Evolutionary conservation across 2,113 vertebrate genomes (phyloP).

Genomic region (Neodontobutis hainanensis): DNA sequence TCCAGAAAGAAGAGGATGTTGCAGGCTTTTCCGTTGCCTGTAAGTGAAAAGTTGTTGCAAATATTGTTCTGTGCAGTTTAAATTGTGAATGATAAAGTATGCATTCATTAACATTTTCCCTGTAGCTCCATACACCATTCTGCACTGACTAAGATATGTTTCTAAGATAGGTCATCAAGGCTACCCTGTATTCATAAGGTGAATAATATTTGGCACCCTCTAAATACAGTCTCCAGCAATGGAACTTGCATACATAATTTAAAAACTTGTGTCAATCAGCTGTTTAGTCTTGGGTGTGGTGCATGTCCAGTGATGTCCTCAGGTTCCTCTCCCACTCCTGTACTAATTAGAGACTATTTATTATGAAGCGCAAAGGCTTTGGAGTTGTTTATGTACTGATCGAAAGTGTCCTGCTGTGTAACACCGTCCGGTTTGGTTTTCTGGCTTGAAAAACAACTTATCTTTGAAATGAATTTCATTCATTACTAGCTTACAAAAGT

Average conservation of each 20-base stretch:
- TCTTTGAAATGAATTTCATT: too few species aligned
- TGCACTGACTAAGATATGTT: too few species aligned
- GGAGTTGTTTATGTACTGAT: not conserved
- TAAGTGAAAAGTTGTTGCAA: conserved; percentile 51
- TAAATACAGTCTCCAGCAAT: conserved; percentile 17
- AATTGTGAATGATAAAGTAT: too few species aligned
- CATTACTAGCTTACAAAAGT: not conserved
- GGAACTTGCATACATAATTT: conserved; percentile 20
- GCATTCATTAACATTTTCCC: too few species aligned
- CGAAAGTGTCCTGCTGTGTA: too few species aligned
- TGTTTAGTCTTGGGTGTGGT: not conserved
- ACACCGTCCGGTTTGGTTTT: too few species aligned
- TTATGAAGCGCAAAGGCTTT: not conserved
- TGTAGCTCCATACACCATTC: too few species aligned
- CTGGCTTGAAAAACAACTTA: too few species aligned
- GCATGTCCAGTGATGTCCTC: not conserved
- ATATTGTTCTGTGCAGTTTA: too few species aligned
- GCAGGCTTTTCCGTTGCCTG: conserved; percentile 80
- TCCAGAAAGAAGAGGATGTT: conserved; percentile 85
- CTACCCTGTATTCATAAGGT: not conserved
- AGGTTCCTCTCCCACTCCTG: conserved; percentile 4
- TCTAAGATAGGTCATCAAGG: too few species aligned
- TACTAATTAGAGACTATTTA: not conserved
- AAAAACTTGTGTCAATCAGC: not conserved
- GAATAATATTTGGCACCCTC: conserved; percentile 11